Conservation (phyloP, 2,888 invertebrate genomes). For the Himalopsyche anomala region DNA sequence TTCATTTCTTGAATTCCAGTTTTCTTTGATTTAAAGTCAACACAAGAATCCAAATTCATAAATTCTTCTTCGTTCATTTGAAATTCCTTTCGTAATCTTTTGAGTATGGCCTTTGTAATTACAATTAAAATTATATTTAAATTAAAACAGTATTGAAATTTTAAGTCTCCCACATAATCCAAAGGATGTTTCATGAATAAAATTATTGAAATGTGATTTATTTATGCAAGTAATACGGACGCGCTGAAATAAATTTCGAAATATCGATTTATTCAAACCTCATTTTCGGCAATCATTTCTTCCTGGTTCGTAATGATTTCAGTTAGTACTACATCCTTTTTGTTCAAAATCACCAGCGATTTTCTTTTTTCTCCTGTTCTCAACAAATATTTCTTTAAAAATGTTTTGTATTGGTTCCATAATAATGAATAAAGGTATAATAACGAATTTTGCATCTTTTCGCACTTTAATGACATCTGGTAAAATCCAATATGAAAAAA, state of each 20-base stretch:
- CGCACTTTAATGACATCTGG: conserved; percentile 14
- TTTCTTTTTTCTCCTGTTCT: conserved; percentile 44
- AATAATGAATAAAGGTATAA: conserved; percentile 27
- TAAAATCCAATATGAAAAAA: background rate
- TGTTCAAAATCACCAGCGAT: conserved; percentile 39
- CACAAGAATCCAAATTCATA: conserved; percentile 35
- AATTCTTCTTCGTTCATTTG: conserved; percentile 48
- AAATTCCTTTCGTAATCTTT: conserved; percentile 43
- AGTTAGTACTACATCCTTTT: conserved; percentile 48
- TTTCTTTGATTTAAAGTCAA: conserved; percentile 45
- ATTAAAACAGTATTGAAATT: background rate
- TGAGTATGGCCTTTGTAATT: conserved; percentile 26
- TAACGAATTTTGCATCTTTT: conserved; percentile 47
- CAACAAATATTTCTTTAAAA: conserved; percentile 45
- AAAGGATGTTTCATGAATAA: too few species aligned
- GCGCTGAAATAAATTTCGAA: too few species aligned
- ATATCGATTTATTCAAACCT: background rate
- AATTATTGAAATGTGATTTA: too few species aligned
- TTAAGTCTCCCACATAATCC: background rate
- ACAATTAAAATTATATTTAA: too few species aligned
- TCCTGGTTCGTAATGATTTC: conserved; percentile 48
- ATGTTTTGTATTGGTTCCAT: conserved; percentile 45
- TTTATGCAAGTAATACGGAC: too few species aligned
- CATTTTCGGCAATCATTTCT: conserved; percentile 44
- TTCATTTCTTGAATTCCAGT: conserved; percentile 28